A percentile compares a stretch with the other conserved stretches of the same genome.
Conservation (phyloP, 2,888 invertebrate species). For the Phrixothrix hirtus region DNA sequence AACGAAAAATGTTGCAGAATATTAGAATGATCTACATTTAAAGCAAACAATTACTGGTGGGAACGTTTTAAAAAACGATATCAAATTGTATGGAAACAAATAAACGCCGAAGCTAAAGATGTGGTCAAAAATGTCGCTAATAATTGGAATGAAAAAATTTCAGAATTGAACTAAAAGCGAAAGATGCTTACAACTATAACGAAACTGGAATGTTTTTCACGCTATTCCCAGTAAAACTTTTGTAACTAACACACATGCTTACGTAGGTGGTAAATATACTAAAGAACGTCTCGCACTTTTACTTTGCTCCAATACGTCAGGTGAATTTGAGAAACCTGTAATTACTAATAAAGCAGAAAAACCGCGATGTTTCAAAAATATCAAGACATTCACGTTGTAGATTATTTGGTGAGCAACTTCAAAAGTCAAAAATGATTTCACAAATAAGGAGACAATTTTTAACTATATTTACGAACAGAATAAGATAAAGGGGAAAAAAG, state of each 20-base stretch:
- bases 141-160: no score
- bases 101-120: background rate
- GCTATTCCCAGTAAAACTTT: background rate
- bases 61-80: conserved; percentile 1
- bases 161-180: background rate
- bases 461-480: background rate
- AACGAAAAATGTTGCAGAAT: background rate
- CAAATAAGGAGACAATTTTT: background rate
- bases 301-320: background rate
- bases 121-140: background rate
- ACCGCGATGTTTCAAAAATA: background rate
- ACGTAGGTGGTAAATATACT: background rate
- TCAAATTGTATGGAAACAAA: background rate
- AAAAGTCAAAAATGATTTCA: background rate
- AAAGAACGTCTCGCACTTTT: no score
- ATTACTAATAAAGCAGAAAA: background rate
- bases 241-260: background rate
- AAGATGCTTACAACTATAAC: background rate
- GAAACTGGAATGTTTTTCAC: conserved; percentile 1
- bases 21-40: background rate
- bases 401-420: background rate
- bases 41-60: conserved; percentile 1
- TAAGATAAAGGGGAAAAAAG: background rate
- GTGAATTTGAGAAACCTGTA: background rate
- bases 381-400: background rate